These are phyloP conservation scores for Poeciliopsis gracilis DNA, from an alignment of 2,797 vertebrate genomes.

Conservation along the genomic window DNA sequence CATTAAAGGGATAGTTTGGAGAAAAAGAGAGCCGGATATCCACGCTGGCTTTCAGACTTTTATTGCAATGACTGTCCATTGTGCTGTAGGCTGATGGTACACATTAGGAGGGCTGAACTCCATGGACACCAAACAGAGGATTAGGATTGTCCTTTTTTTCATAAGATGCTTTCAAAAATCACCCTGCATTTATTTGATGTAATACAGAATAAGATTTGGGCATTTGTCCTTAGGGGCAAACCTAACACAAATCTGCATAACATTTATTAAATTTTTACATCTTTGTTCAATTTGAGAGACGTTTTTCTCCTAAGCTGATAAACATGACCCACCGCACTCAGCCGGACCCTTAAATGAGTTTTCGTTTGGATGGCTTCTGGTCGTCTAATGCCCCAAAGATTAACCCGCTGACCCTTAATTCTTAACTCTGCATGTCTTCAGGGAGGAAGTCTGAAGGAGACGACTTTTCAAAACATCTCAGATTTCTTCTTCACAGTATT, in stretches of 20 bases:
- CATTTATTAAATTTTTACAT: neutral
- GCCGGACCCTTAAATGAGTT: constrained; percentile 63
- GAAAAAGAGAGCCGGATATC: constrained; percentile 66
- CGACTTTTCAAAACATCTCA: constrained; percentile 5
- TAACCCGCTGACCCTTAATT: constrained; percentile 67
- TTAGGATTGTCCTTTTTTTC: constrained; percentile 53
- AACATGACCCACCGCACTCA: constrained; percentile 45
- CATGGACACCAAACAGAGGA: constrained; percentile 54
- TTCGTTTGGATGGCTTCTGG: constrained; percentile 60
- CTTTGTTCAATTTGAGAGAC: neutral
- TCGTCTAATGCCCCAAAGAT: constrained; percentile 57
- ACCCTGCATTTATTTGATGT: constrained; percentile 16
- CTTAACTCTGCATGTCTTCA: constrained; percentile 60
- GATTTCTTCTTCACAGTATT: neutral
- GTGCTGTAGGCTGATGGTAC: constrained; percentile 53
- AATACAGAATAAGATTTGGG: neutral
- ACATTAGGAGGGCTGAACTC: constrained; percentile 44
- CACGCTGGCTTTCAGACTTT: constrained; percentile 60
- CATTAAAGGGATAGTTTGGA: constrained; percentile 56
- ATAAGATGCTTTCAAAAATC: constrained; percentile 50
- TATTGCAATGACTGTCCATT: constrained; percentile 63
- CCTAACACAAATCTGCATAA: neutral
- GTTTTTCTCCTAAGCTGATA: constrained; percentile 35
- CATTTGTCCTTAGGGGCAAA: neutral
- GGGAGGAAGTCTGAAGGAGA: constrained; percentile 11